A percentile compares a stretch with the other conserved stretches of the same genome.
Evolutionary conservation across 2,113 vertebrate genomes (phyloP).

Genomic region (Thamnaconus septentrionalis): DNA sequence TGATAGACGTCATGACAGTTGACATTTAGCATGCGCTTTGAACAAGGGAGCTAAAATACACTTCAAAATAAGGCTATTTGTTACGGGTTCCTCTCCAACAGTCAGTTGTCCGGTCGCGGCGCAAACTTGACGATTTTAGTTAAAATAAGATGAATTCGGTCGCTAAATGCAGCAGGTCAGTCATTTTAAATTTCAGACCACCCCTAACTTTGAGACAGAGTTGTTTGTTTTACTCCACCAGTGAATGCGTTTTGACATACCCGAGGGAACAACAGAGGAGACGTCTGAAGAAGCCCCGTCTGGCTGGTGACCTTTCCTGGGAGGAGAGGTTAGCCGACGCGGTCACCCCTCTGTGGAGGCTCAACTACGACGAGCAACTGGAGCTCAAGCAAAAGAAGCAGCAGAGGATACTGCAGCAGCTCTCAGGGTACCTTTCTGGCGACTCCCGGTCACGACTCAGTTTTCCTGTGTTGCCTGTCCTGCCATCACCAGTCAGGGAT

Average conservation of each 20-base stretch:
- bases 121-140: not conserved
- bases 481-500: slow-evolving; percentile 76
- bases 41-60: no score
- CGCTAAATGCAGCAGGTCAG: slow-evolving; percentile 16
- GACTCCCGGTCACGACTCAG: slow-evolving; percentile 21
- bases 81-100: no score
- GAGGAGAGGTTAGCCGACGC: slow-evolving; percentile 75
- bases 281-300: slow-evolving; percentile 6
- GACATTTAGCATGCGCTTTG: not conserved
- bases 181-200: slow-evolving; percentile 6
- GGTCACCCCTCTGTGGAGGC: slow-evolving; percentile 83
- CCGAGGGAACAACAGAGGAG: slow-evolving; percentile 16
- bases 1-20: slow-evolving; percentile 26
- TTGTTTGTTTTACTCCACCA: slow-evolving; percentile 19
- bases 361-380: slow-evolving; percentile 83
- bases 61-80: no score
- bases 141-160: slow-evolving; percentile 26
- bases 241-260: not conserved
- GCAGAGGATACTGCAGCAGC: slow-evolving; percentile 69
- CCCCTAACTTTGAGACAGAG: not conserved
- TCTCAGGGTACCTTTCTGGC: slow-evolving; percentile 60
- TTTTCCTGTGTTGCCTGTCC: slow-evolving; percentile 76
- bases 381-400: slow-evolving; percentile 81
- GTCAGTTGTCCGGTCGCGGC: no score
- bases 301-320: slow-evolving; percentile 51